These are phyloP conservation scores for Syngnathus scovelli DNA, from an alignment of 2,113 vertebrate genomes.

Conservation along the genomic window DNA sequence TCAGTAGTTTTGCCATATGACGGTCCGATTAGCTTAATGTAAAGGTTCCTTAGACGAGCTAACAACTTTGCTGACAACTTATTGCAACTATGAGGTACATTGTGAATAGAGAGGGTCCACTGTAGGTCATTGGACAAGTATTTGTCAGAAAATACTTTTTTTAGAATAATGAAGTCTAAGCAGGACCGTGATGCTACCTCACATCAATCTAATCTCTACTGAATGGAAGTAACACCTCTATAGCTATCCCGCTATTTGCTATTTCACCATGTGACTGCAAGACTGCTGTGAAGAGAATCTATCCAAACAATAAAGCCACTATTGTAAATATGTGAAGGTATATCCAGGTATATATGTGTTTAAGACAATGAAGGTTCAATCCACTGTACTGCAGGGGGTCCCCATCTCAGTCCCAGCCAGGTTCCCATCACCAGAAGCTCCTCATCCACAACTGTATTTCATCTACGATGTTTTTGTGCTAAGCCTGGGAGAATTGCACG, in stretches of 20 bases:
- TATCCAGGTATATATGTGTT: neutral
- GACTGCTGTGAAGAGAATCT: neutral
- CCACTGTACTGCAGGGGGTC: constrained; percentile 47
- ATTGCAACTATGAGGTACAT: no score
- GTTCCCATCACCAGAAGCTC: constrained; percentile 39
- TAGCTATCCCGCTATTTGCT: neutral
- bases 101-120: no score
- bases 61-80: no score
- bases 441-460: constrained; percentile 46
- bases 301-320: neutral
- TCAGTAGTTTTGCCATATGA: no score
- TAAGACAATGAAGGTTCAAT: constrained; percentile 44
- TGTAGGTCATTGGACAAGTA: no score
- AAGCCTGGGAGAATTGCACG: constrained; percentile 15
- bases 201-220: neutral
- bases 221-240: neutral
- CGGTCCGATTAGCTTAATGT: no score
- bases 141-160: no score
- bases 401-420: constrained; percentile 41
- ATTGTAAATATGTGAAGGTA: neutral
- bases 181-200: neutral
- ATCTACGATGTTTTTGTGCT: constrained; percentile 34
- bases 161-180: no score
- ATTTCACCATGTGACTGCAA: neutral
- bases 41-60: no score